Percentiles rank a stretch among this genome's conserved stretches.
Evolutionary conservation across 2,113 vertebrate genomes (phyloP).

Genomic region (Cavia aperea): DNA sequence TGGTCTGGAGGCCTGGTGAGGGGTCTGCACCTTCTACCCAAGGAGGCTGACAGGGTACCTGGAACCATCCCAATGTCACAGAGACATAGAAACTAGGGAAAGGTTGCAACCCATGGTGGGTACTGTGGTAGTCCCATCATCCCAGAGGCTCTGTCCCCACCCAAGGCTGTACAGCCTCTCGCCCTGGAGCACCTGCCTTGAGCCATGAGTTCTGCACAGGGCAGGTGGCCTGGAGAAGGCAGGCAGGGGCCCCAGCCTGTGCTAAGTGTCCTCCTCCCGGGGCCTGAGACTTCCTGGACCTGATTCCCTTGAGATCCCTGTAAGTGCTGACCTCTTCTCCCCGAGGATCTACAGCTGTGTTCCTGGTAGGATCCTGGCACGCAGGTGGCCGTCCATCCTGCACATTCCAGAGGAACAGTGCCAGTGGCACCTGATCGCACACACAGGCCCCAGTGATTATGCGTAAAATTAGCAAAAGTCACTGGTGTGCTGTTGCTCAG

Average conservation of each 20-base stretch:
- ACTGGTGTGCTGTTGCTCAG: not conserved
- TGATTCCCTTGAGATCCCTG: not conserved
- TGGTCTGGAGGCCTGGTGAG: not conserved
- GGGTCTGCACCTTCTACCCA: not conserved
- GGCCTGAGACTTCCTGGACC: not conserved
- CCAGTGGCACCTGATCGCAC: no score
- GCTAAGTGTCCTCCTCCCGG: not conserved
- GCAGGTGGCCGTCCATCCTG: not conserved
- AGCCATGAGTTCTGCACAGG: not conserved
- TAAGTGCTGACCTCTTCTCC: not conserved
- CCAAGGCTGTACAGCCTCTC: not conserved
- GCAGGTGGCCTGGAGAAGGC: not conserved
- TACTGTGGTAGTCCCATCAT: not conserved
- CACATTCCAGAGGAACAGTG: not conserved
- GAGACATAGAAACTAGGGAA: not conserved
- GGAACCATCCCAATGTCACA: not conserved
- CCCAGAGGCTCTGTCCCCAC: not conserved
- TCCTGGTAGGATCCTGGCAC: not conserved
- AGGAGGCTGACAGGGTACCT: not conserved
- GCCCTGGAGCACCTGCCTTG: not conserved
- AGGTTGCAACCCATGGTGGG: not conserved
- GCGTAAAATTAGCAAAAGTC: not conserved
- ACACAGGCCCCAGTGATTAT: not conserved
- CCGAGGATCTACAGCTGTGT: not conserved
- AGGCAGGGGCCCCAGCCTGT: not conserved